These are phyloP conservation scores for Rhagoletis pomonella DNA, from an alignment of 1,140 invertebrate species.

Conservation along the genomic window DNA sequence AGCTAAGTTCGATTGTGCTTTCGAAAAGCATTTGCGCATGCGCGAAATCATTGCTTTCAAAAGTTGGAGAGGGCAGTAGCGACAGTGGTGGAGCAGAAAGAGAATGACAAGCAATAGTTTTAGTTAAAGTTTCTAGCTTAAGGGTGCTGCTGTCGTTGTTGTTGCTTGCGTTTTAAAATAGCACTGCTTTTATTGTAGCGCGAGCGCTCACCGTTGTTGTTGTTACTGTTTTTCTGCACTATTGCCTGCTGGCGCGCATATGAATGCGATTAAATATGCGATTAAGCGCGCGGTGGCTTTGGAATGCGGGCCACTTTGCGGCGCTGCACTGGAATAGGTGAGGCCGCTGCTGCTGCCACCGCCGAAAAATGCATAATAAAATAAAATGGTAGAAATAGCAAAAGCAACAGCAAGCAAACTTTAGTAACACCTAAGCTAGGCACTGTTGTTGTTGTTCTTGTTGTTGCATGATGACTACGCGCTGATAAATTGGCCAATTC, in stretches of 20 bases:
- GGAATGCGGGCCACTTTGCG: slow-evolving; percentile 20
- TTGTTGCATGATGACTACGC: slow-evolving; percentile 53
- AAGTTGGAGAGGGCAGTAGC: neutral
- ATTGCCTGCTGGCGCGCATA: slow-evolving; percentile 26
- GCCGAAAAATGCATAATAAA: slow-evolving; percentile 22
- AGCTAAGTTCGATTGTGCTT: neutral
- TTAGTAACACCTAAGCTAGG: neutral
- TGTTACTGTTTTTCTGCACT: neutral
- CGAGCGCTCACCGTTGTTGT: neutral
- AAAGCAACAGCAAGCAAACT: neutral
- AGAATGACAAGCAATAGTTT: slow-evolving; percentile 30
- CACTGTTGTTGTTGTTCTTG: slow-evolving; percentile 1
- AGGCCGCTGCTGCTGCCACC: slow-evolving; percentile 25
- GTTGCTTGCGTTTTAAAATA: neutral
- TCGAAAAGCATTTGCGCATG: neutral
- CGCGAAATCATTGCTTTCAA: neutral
- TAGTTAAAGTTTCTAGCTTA: neutral
- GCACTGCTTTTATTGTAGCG: neutral
- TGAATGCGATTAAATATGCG: slow-evolving; percentile 49
- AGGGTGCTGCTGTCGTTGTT: neutral
- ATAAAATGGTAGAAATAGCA: slow-evolving; percentile 18
- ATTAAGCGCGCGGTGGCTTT: neutral
- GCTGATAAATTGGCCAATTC: slow-evolving; percentile 57
- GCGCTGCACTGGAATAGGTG: neutral
- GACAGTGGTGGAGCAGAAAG: neutral